Conservation (phyloP, 2,888 invertebrate genomes). For the Leucophenga montana region DNA sequence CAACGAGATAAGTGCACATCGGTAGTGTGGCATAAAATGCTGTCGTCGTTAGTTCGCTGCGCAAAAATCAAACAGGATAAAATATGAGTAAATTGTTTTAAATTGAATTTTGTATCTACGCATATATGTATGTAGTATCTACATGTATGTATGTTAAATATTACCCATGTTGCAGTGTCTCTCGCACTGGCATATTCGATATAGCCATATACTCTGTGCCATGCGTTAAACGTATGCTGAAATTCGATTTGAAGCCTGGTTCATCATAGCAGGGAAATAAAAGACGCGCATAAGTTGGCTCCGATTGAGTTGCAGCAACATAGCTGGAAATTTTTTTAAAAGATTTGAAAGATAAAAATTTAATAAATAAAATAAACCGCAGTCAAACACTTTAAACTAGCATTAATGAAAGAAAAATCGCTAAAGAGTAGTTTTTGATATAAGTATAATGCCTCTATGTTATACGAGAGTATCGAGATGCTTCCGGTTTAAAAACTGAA, state of each 20-base stretch:
- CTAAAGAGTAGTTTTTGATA: no score
- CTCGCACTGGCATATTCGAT: conserved; percentile 69
- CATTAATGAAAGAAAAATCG: no score
- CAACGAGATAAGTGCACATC: conserved; percentile 89
- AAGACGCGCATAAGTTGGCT: conserved; percentile 79
- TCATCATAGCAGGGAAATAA: conserved; percentile 88
- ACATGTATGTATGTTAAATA: background rate
- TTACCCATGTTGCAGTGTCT: conserved; percentile 52
- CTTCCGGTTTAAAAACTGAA: no score
- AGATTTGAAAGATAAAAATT: conserved; percentile 22
- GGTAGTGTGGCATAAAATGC: conserved; percentile 75
- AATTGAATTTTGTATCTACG: conserved; percentile 23
- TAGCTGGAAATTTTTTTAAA: conserved; percentile 49
- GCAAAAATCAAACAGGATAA: background rate
- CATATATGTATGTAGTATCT: no score
- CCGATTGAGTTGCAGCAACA: conserved; percentile 80
- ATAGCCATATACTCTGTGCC: conserved; percentile 70
- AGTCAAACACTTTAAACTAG: no score
- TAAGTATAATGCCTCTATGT: no score
- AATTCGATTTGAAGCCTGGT: conserved; percentile 80
- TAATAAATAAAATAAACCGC: conserved; percentile 21
- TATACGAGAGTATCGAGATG: no score
- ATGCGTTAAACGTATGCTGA: conserved; percentile 78
- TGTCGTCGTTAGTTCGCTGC: conserved; percentile 60
- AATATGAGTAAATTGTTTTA: background rate